Conservation (phyloP, 2,888 invertebrate genomes). For the Iphiclides podalirius region DNA sequence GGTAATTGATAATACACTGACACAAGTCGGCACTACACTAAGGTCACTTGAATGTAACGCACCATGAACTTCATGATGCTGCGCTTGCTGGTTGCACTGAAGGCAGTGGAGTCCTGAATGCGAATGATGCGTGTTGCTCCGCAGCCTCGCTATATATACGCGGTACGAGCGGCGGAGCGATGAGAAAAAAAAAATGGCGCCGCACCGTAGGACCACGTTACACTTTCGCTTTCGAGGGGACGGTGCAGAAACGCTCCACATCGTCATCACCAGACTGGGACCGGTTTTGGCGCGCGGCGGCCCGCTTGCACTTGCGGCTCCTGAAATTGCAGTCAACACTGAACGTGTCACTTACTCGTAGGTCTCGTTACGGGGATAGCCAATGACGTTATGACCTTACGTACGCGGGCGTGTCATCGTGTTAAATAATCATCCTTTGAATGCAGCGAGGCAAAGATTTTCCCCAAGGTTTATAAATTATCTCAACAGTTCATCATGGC, state of each 20-base stretch:
- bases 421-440: background rate
- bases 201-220: conserved; percentile 69
- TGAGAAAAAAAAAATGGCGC: conserved; percentile 64
- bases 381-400: background rate
- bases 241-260: conserved; percentile 63
- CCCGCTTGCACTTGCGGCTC: conserved; percentile 29
- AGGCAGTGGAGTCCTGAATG: conserved; percentile 77
- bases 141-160: conserved; percentile 74
- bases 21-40: conserved; percentile 34
- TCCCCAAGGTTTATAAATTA: too few relatives aligned
- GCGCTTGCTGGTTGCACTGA: conserved; percentile 75
- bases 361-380: background rate
- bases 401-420: too few relatives aligned
- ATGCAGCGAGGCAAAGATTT: background rate
- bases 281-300: conserved; percentile 30
- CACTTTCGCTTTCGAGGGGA: conserved; percentile 78
- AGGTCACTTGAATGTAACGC: conserved; percentile 47
- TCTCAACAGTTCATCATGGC: too few relatives aligned
- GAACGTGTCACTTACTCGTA: background rate
- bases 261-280: conserved; percentile 35
- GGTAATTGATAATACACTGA: conserved; percentile 27
- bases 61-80: conserved; percentile 80
- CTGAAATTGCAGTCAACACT: conserved; percentile 27
- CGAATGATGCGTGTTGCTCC: conserved; percentile 74
- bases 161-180: conserved; percentile 71